Evolutionary conservation across 2,113 vertebrate species (phyloP), one percentile per base, ranked within the genome.

Genomic region (Rattus rattus): DNA sequence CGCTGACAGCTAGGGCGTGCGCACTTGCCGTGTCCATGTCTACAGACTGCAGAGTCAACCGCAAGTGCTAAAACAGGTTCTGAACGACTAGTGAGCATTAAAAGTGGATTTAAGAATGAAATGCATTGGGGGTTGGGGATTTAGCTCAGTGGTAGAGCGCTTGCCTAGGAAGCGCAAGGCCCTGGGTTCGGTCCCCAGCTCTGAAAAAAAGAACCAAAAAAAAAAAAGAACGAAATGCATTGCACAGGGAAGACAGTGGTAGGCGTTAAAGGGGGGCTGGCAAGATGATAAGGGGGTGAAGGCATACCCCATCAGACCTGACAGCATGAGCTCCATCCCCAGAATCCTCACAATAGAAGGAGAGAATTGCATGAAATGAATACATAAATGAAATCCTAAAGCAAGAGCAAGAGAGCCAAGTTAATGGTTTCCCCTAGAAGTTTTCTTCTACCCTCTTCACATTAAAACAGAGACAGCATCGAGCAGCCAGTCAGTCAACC

Each of bases 21-120:
- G 2, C 12, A 16, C 11, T 9, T 3, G 52, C 49, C 26, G 4
- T 14, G 9, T 19, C 16, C 5, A 2, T 28, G 19, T 36, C n/a
- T 28, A 7, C 39, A 33, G 63, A 36, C 54, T 6, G 0, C 3
- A 14, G 7, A 54, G 20, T 47, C 52, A 7, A 59, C 22, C 12
- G 7, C 59, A 76, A 52, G 14, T 43, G 30, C 67, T 56, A 26
- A 24, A 70, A 36, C 33, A n/a, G 19, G 39, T 61, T 85, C 14
- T 52, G 7, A 17, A 9, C 86, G 69, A 49, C 61, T 69, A 77
- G 2, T 49, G 13, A 49, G 26, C 28, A 26, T 49, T 30, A 8
- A 49, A 75, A 39, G 2, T 9, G 2, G 8, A 61, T 85, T 92
- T 63, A 85, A 83, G 22, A 33, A 84, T 39, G 43, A 69, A 91